A percentile compares a stretch with the other conserved stretches of the same genome.
These are phyloP conservation scores for Lichenostomus cassidix DNA, from an alignment of 2,113 vertebrate genomes.

Conservation along the genomic window DNA sequence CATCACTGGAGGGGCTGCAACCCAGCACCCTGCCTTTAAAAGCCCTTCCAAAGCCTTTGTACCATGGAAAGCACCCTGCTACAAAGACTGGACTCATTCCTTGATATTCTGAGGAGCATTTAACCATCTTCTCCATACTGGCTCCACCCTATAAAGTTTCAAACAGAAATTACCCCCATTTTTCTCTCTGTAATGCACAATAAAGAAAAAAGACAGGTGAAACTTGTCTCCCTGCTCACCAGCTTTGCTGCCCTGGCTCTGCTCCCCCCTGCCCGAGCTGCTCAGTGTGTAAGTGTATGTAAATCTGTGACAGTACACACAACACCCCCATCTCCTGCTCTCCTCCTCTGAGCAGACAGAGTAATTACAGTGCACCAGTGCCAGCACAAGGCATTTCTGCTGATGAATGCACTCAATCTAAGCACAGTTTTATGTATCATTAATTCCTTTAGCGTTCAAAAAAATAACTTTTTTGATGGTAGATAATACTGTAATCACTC, in stretches of 20 bases:
- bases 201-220: neutral
- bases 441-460: slow-evolving; percentile 83
- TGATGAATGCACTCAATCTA: slow-evolving; percentile 81
- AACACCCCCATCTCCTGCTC: slow-evolving; percentile 61
- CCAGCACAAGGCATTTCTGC: slow-evolving; percentile 76
- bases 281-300: slow-evolving; percentile 72
- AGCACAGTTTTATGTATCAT: slow-evolving; percentile 87
- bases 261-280: neutral
- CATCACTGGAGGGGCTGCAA: neutral
- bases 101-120: neutral
- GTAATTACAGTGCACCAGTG: slow-evolving; percentile 82
- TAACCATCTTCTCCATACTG: neutral
- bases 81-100: neutral
- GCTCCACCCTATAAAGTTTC: neutral
- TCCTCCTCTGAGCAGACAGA: slow-evolving; percentile 63
- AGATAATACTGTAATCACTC: slow-evolving; percentile 96
- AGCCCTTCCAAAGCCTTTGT: neutral
- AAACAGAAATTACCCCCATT: neutral
- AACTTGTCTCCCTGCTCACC: neutral
- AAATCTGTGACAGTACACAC: slow-evolving; percentile 56
- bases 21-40: neutral
- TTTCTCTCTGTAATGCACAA: neutral
- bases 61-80: neutral
- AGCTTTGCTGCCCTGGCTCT: neutral
- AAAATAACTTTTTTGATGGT: slow-evolving; percentile 82